Evolutionary conservation across 2,888 invertebrate species (phyloP).

Genomic region (Fragum fragum): DNA sequence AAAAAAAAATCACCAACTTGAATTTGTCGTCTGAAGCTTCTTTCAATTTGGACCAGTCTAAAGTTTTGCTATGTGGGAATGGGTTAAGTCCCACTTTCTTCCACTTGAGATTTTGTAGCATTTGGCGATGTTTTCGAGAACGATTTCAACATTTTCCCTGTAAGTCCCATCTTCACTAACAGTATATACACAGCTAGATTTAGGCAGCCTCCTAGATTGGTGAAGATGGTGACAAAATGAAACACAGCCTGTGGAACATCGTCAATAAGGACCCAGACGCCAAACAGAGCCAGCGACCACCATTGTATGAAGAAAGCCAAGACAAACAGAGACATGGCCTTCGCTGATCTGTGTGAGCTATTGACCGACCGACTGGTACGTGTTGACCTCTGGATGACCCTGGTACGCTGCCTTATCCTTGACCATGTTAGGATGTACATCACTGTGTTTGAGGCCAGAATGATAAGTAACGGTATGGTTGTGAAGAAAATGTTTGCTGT

Average conservation of each 20-base stretch:
- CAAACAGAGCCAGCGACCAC: slow-evolving; percentile 68
- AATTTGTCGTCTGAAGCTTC: too few relatives aligned
- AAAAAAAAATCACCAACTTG: too few relatives aligned
- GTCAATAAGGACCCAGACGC: slow-evolving; percentile 53
- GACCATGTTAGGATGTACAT: slow-evolving; percentile 69
- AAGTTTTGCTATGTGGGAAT: too few relatives aligned
- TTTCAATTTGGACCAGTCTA: too few relatives aligned
- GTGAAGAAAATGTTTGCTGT: slow-evolving; percentile 66
- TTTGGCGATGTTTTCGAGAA: not conserved
- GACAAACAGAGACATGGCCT: slow-evolving; percentile 69
- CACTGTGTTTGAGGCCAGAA: slow-evolving; percentile 60
- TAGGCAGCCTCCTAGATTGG: slow-evolving; percentile 66
- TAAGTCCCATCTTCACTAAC: slow-evolving; percentile 9
- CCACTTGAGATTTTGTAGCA: not conserved
- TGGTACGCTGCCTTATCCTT: slow-evolving; percentile 48
- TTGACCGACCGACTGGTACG: slow-evolving; percentile 41
- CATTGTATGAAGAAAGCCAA: slow-evolving; percentile 68
- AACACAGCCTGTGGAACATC: slow-evolving; percentile 61
- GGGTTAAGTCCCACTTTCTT: slow-evolving; percentile 1
- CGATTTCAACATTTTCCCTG: slow-evolving; percentile 11
- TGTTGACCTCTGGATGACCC: slow-evolving; percentile 33
- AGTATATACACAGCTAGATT: slow-evolving; percentile 55
- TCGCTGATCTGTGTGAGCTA: slow-evolving; percentile 66
- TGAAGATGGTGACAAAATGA: slow-evolving; percentile 66
- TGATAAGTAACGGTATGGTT: slow-evolving; percentile 57